A percentile compares a stretch with the other conserved stretches of the same genome.
phyloP scores from a whole-genome alignment of 2,888 invertebrate species.

The Agriopis leucophaearia region DNA sequence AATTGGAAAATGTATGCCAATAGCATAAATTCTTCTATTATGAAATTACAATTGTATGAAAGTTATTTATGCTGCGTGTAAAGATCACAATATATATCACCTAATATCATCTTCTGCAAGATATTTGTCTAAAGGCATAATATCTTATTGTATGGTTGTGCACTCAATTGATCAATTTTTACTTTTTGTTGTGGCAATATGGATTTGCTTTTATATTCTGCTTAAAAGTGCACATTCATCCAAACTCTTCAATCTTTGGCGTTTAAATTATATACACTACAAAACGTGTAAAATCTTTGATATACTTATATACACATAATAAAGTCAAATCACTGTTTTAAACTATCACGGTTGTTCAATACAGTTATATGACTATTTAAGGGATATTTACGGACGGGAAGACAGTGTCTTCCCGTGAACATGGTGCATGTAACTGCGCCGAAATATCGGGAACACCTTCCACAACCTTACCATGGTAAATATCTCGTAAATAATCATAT shows the following conservation, averaged over 20 bases:
- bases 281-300: slow-evolving; percentile 4
- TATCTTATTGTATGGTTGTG: slow-evolving; percentile 16
- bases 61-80: no score
- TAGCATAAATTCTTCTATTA: neutral
- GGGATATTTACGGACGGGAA: no score
- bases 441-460: no score
- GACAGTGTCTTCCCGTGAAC: no score
- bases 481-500: no score
- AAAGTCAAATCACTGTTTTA: neutral
- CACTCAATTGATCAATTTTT: neutral
- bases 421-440: no score
- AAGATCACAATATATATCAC: no score
- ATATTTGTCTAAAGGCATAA: neutral
- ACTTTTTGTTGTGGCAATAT: neutral
- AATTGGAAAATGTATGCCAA: neutral
- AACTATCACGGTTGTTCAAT: no score
- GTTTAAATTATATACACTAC: neutral
- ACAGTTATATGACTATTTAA: no score
- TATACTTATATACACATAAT: slow-evolving; percentile 2
- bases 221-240: slow-evolving; percentile 3
- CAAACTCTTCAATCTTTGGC: neutral
- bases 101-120: slow-evolving; percentile 1
- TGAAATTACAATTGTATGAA: no score
- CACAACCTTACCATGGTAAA: no score
- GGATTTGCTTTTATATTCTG: neutral